Conservation (phyloP, 2,888 invertebrate genomes). For the Spodoptera littoralis region DNA sequence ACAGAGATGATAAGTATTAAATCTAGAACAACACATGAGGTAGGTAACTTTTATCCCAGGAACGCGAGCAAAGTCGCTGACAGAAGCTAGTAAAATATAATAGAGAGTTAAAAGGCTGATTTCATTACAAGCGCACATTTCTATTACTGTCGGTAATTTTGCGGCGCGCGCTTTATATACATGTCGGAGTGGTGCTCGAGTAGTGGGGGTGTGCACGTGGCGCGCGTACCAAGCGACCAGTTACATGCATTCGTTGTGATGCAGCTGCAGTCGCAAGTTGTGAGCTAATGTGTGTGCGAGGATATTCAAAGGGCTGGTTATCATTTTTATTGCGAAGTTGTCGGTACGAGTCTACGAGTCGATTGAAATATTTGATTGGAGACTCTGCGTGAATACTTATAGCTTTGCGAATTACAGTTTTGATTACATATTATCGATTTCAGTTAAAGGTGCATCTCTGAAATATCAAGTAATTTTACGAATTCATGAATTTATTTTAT, state of each 20-base stretch:
- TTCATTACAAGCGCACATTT: conserved; percentile 43
- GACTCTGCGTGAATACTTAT: no score
- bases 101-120: conserved; percentile 21
- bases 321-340: conserved; percentile 17
- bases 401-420: no score
- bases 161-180: conserved; percentile 21
- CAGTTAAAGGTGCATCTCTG: no score
- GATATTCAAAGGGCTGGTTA: conserved; percentile 14
- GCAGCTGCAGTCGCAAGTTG: conserved; percentile 35
- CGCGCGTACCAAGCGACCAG: conserved; percentile 30
- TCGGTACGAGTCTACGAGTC: neutral
- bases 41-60: no score
- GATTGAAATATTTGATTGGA: neutral
- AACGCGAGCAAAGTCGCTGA: no score
- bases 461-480: no score
- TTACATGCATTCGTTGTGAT: conserved; percentile 49
- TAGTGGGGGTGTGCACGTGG: conserved; percentile 30
- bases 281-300: conserved; percentile 33
- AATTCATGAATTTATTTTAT: no score
- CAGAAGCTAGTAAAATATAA: conserved; percentile 3
- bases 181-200: conserved; percentile 8
- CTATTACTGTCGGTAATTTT: conserved; percentile 39
- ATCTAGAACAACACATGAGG: no score
- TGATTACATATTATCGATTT: no score
- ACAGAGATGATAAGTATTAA: no score